These are phyloP conservation scores for Atta colombica DNA, from an alignment of 1,140 invertebrate species.

Conservation along the genomic window DNA sequence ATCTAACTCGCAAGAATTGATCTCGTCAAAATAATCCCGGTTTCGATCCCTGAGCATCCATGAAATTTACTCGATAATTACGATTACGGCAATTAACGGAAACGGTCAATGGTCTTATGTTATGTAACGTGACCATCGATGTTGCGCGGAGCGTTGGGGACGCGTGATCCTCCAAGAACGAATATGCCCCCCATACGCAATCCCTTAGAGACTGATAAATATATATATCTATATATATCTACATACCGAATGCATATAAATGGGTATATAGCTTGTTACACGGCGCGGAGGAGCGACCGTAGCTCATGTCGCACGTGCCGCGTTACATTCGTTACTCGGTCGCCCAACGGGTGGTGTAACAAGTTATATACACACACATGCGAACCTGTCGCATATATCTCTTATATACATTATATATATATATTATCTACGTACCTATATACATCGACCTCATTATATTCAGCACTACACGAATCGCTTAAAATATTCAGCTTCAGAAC, in stretches of 20 bases:
- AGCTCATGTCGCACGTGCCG: constrained; percentile 25
- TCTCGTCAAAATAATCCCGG: constrained; percentile 10
- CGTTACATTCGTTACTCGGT: constrained; percentile 9
- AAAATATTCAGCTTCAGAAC: constrained; percentile 77
- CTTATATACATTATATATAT: constrained; percentile 66
- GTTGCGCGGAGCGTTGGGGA: constrained; percentile 43
- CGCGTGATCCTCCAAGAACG: constrained; percentile 80
- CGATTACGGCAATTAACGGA: background rate
- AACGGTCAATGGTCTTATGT: constrained; percentile 4
- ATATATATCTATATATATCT: constrained; percentile 68
- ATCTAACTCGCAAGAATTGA: background rate
- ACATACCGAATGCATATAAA: constrained; percentile 70
- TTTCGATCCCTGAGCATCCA: constrained; percentile 28
- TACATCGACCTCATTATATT: constrained; percentile 76
- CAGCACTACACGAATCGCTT: constrained; percentile 76
- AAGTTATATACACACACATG: constrained; percentile 62
- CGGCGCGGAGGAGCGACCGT: background rate
- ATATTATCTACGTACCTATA: constrained; percentile 74
- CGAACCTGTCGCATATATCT: constrained; percentile 75
- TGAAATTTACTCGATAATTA: constrained; percentile 21
- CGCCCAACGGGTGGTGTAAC: constrained; percentile 38
- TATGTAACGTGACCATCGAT: constrained; percentile 18
- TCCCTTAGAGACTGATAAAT: constrained; percentile 79
- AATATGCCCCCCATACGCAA: constrained; percentile 76
- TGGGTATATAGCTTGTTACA: constrained; percentile 75